Conservation (phyloP, 2,888 invertebrate genomes). For the Candidula unifasciata region DNA sequence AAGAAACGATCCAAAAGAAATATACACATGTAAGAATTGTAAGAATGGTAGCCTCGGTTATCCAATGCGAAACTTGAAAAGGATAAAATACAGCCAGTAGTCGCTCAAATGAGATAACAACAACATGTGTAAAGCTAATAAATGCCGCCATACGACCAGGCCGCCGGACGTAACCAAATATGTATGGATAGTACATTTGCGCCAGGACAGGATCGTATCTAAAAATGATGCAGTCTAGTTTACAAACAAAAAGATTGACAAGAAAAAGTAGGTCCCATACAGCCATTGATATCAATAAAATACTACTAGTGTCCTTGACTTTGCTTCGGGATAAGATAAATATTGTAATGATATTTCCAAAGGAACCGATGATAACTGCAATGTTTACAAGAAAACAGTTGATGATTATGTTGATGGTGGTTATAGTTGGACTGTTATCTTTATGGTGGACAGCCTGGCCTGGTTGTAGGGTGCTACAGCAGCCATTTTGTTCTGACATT, state of each 20-base stretch:
- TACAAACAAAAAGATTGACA: not conserved
- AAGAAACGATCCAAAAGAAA: too few relatives aligned
- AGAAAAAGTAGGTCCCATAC: slow-evolving; percentile 1
- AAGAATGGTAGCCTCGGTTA: not conserved
- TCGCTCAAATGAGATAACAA: slow-evolving; percentile 7
- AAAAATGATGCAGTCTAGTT: not conserved
- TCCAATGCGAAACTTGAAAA: not conserved
- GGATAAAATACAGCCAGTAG: slow-evolving; percentile 14
- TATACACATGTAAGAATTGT: not conserved
- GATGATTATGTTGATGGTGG: not conserved
- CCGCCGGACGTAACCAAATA: not conserved
- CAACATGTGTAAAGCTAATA: not conserved
- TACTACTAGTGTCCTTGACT: not conserved
- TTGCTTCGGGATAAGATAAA: not conserved
- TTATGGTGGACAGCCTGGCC: too few relatives aligned
- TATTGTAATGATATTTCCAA: slow-evolving; percentile 5
- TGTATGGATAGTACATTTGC: not conserved
- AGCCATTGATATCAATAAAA: slow-evolving; percentile 7
- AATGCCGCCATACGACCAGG: not conserved
- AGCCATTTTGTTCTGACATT: too few relatives aligned
- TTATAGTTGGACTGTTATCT: too few relatives aligned
- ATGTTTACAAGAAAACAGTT: slow-evolving; percentile 7
- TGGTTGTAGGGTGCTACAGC: too few relatives aligned
- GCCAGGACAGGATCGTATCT: not conserved
- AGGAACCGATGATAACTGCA: not conserved